Evolutionary conservation across 2,797 vertebrate genomes (phyloP).

Genomic region (Amphiprion clarkii): DNA sequence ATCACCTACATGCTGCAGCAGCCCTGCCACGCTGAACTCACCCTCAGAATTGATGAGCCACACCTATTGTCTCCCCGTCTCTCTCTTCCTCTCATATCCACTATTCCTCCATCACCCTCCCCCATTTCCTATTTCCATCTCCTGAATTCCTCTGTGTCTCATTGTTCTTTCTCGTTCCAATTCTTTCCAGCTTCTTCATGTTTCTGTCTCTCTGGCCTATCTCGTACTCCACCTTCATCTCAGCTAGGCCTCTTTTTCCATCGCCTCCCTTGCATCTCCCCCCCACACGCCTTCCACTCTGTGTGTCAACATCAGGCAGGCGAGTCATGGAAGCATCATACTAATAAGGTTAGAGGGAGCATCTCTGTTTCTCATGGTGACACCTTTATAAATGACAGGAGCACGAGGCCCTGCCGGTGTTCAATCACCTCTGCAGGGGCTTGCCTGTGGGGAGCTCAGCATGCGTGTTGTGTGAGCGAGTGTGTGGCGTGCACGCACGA

Average conservation of each 20-base stretch:
- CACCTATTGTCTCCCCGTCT: constrained; percentile 75
- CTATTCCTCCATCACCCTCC: constrained; percentile 50
- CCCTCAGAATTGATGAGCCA: constrained; percentile 83
- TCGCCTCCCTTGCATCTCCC: constrained; percentile 24
- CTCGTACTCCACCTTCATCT: constrained; percentile 26
- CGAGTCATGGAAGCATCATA: constrained; percentile 64
- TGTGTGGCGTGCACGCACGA: constrained; percentile 13
- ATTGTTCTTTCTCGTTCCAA: constrained; percentile 20
- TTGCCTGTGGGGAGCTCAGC: constrained; percentile 47
- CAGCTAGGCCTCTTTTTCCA: constrained; percentile 20
- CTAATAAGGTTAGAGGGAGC: constrained; percentile 79
- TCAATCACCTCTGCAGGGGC: constrained; percentile 78
- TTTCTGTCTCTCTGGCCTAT: constrained; percentile 16
- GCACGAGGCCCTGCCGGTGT: constrained; percentile 60
- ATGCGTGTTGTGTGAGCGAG: constrained; percentile 30
- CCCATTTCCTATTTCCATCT: constrained; percentile 37
- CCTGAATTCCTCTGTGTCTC: constrained; percentile 41
- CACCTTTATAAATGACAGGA: constrained; percentile 79
- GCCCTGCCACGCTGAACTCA: constrained; percentile 77
- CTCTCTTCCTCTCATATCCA: constrained; percentile 60
- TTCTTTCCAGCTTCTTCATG: constrained; percentile 16
- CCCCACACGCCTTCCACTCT: constrained; percentile 33
- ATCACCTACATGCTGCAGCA: constrained; percentile 78
- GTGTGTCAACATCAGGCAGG: constrained; percentile 63
- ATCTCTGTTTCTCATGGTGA: constrained; percentile 77